phyloP scores from a whole-genome alignment of 1,140 invertebrate species.

The Drosophila subobscura region DNA sequence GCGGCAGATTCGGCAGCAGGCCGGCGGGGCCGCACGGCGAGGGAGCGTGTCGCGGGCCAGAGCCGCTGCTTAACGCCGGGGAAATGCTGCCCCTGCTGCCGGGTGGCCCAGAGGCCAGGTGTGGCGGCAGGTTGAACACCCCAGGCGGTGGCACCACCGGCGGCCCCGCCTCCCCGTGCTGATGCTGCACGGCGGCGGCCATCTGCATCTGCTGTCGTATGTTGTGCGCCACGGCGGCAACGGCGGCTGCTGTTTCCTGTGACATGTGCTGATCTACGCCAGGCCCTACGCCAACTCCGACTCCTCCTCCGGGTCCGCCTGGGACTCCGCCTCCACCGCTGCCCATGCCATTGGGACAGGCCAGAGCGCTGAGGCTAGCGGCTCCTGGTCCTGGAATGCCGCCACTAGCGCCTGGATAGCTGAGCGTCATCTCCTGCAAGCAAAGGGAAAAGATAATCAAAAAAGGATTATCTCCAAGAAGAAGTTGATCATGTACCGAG shows the following conservation, averaged over 20 bases:
- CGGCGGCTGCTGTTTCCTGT: conserved; percentile 80
- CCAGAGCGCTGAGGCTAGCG: conserved; percentile 43
- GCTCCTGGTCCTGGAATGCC: conserved; percentile 26
- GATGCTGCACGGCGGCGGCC: conserved; percentile 87
- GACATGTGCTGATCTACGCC: conserved; percentile 70
- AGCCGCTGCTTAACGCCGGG: conserved; percentile 74
- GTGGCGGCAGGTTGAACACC: conserved; percentile 79
- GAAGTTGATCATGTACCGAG: conserved; percentile 73
- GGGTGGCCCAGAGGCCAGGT: conserved; percentile 54
- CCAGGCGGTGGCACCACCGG: conserved; percentile 80
- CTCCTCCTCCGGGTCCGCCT: conserved; percentile 34
- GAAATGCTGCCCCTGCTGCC: conserved; percentile 79
- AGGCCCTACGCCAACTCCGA: conserved; percentile 18
- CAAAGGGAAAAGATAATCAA: conserved; percentile 68
- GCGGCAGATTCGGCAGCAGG: conserved; percentile 73
- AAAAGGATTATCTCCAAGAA: conserved; percentile 73
- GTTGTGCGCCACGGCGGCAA: conserved; percentile 85
- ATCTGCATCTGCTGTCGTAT: conserved; percentile 90
- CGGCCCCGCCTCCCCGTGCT: conserved; percentile 84
- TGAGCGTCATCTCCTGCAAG: conserved; percentile 78
- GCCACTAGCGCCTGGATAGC: conserved; percentile 73
- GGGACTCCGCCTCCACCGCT: conserved; percentile 8
- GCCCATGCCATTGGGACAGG: conserved; percentile 69
- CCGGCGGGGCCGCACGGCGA: conserved; percentile 77
- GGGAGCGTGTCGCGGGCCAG: conserved; percentile 75